These are phyloP conservation scores for Hypolimnas misippus DNA, from an alignment of 2,888 invertebrate species.

Conservation along the genomic window DNA sequence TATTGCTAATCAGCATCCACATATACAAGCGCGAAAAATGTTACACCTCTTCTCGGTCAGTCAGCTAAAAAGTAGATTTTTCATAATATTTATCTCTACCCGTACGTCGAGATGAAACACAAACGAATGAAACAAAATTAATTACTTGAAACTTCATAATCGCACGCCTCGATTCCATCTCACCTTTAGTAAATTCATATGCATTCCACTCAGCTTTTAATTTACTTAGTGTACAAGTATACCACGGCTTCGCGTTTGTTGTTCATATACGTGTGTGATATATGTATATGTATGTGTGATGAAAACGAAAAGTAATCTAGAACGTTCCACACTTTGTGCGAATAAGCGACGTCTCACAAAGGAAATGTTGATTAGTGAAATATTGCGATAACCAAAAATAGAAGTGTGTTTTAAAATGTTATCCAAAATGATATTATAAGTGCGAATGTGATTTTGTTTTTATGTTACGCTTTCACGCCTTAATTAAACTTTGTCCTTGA, in stretches of 20 bases:
- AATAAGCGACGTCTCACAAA: background rate
- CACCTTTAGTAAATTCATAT: background rate
- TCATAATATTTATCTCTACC: background rate
- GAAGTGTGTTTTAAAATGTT: too few species aligned
- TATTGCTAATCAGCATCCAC: too few species aligned
- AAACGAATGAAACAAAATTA: background rate
- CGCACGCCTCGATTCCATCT: background rate
- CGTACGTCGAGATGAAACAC: background rate
- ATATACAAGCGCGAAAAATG: too few species aligned
- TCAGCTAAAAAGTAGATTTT: too few species aligned
- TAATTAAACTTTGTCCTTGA: too few species aligned
- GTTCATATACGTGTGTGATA: too few species aligned
- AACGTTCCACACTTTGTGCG: background rate
- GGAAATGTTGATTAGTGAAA: slow-evolving; percentile 2
- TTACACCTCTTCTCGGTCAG: too few species aligned
- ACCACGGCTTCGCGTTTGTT: background rate
- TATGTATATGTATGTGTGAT: too few species aligned
- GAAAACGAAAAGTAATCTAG: slow-evolving; percentile 11
- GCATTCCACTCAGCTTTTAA: background rate
- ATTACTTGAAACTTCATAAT: background rate
- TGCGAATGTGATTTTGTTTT: too few species aligned
- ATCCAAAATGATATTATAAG: too few species aligned
- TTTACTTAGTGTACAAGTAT: background rate
- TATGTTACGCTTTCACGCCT: too few species aligned
- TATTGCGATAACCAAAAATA: background rate